Percentiles rank a stretch among this genome's conserved stretches.
These are phyloP conservation scores for Guaruba guarouba DNA, from an alignment of 2,113 vertebrate species.

Conservation along the genomic window DNA sequence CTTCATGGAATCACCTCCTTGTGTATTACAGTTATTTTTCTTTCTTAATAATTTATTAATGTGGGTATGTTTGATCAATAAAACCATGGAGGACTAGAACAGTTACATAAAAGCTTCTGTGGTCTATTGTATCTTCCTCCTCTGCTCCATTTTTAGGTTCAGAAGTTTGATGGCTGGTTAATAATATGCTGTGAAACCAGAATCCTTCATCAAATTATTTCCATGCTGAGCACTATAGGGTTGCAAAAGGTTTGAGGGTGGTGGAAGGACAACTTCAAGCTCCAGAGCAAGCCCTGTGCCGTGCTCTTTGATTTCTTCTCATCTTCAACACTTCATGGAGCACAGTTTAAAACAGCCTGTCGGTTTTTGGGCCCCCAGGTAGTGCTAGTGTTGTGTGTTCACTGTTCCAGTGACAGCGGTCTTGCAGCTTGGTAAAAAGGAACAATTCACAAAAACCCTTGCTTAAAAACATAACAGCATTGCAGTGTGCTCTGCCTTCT, in stretches of 20 bases:
- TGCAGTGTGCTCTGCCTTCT: not conserved
- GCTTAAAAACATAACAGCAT: not conserved
- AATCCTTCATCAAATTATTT: conserved; percentile 31
- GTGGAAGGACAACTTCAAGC: not conserved
- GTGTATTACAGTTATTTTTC: not conserved
- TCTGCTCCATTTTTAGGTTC: conserved; percentile 44
- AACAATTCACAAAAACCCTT: not conserved
- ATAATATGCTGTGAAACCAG: conserved; percentile 22
- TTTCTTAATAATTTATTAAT: not conserved
- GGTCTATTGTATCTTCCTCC: conserved; percentile 34
- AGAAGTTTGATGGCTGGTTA: conserved; percentile 33
- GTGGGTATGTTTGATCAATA: not conserved
- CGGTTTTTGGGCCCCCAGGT: not conserved
- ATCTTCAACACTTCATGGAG: not conserved
- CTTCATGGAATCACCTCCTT: not conserved
- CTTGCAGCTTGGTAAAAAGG: not conserved
- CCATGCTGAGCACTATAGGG: not conserved
- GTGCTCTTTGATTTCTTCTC: not conserved
- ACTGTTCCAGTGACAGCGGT: not conserved
- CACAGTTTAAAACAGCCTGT: not conserved
- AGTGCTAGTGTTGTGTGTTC: not conserved
- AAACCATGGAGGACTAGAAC: not conserved
- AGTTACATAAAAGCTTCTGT: not conserved
- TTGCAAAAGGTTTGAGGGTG: conserved; percentile 2
- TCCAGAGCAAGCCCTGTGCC: not conserved